A percentile compares a stretch with the other conserved stretches of the same genome.
Conservation (phyloP, 2,797 vertebrate species). For the Hephaestus fuliginosus region DNA sequence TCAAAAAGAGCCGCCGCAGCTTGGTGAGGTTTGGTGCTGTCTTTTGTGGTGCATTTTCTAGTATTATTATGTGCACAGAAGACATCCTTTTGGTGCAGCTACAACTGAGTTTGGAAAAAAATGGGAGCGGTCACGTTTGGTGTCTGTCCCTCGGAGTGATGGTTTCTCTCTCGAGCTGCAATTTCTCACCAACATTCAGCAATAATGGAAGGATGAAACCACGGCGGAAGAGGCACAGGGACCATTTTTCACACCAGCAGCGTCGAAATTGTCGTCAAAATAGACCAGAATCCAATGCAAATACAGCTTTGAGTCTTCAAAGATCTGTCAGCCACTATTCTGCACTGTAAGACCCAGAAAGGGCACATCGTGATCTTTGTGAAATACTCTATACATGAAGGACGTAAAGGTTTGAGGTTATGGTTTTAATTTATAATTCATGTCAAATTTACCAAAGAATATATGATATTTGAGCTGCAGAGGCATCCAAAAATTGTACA, state of each 20-base stretch:
- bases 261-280: constrained; percentile 15
- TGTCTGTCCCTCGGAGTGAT: not conserved
- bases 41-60: not conserved
- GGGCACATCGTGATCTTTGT: not conserved
- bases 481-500: not conserved
- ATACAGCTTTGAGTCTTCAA: not conserved
- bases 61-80: no score
- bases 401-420: not conserved
- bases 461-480: not conserved
- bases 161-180: not conserved
- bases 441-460: not conserved
- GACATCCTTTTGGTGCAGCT: not conserved
- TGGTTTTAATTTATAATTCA: not conserved
- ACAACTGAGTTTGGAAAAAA: not conserved
- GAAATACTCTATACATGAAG: not conserved
- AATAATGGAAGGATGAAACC: constrained; percentile 21
- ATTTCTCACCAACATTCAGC: constrained; percentile 32
- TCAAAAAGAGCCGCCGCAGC: not conserved
- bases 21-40: not conserved
- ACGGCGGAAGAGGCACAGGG: not conserved
- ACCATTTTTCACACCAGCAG: constrained; percentile 26
- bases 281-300: not conserved
- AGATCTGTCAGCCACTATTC: not conserved
- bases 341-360: not conserved
- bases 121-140: not conserved